Percentiles rank a stretch among this genome's conserved stretches.
phyloP scores from a whole-genome alignment of 2,113 vertebrate genomes.

The Platycercus adscitus region DNA sequence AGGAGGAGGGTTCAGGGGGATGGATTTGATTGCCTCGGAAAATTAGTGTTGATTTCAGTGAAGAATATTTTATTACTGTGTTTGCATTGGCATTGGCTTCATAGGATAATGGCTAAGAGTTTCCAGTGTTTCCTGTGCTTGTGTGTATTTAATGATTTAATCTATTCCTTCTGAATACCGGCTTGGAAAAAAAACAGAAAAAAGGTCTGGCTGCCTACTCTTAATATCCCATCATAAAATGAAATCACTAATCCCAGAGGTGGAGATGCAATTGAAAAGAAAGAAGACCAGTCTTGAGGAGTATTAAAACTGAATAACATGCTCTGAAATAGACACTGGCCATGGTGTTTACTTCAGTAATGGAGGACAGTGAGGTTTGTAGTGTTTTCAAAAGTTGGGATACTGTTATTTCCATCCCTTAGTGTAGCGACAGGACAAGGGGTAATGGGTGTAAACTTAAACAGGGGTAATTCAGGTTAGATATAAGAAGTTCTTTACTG shows the following conservation, averaged over 20 bases:
- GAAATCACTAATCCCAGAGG: constrained; percentile 43
- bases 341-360: not conserved
- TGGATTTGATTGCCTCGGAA: constrained; percentile 55
- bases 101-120: constrained; percentile 37
- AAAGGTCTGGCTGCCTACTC: not conserved
- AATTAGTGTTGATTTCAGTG: constrained; percentile 66
- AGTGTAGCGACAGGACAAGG: not conserved
- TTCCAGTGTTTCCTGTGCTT: constrained; percentile 55
- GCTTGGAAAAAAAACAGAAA: not conserved
- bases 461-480: not conserved
- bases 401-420: not conserved
- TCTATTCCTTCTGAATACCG: constrained; percentile 24
- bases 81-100: constrained; percentile 57
- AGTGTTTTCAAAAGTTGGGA: not conserved
- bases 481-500: not conserved
- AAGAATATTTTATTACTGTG: constrained; percentile 66
- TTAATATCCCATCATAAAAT: constrained; percentile 35
- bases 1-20: constrained; percentile 51
- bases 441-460: not conserved
- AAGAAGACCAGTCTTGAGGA: not conserved
- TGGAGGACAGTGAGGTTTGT: not conserved
- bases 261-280: constrained; percentile 12
- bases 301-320: not conserved
- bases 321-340: not conserved
- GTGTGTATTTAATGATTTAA: constrained; percentile 53